Base-by-base conservation (phyloP, 2,113 vertebrate genomes). In the Boulengeromyrus knoepffleri region DNA sequence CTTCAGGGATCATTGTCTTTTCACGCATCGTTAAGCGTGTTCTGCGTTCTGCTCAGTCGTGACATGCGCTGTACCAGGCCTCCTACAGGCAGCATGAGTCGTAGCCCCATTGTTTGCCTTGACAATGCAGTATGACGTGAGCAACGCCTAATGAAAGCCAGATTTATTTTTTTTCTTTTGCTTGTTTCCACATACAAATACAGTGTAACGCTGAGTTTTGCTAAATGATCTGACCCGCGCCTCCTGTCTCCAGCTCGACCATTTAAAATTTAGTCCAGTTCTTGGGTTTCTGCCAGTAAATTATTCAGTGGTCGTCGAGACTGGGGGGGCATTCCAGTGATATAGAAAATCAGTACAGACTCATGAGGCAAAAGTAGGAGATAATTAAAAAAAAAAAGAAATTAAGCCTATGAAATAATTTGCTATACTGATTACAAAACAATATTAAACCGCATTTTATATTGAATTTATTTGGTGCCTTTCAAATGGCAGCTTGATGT, bases 1-100 rank as follows among this genome's bases (percentile, higher is more conserved):
- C n/a, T 1, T 42, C 36, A 77, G 15, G 5, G 15, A 39, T 36
- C 3, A 77, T 77, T 77, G 31, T 42, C 74, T 31, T 49, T 6
- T 83, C 88, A 89, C n/a, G 49, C 88, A 84, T 50, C 9, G 27
- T 21, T 24, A 84, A 89, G 31, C 31, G 31, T 83, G 74, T 89
- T 53, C 27, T 89, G n/a, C 17, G 49, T 89, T 80, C 31, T 89
- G n/a, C 27, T 36, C 49, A 2, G 19, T 42, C 56, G 15, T 52
- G 49, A 89, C 77, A 52, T 84, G 58, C 24, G 49, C 49, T 45
- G 3, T 7, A 42, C 12, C 36, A 6, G 49, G 49, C 21, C 47
- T 39, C 46, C 2, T 36, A 12, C 0, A 88, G 50, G 13, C 5
- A 17, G n/a, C 10, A 62, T n/a, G 56, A 27, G 80, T 12, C 1